Conservation (phyloP, 2,113 vertebrate species). For the Nansenia antarctica region DNA sequence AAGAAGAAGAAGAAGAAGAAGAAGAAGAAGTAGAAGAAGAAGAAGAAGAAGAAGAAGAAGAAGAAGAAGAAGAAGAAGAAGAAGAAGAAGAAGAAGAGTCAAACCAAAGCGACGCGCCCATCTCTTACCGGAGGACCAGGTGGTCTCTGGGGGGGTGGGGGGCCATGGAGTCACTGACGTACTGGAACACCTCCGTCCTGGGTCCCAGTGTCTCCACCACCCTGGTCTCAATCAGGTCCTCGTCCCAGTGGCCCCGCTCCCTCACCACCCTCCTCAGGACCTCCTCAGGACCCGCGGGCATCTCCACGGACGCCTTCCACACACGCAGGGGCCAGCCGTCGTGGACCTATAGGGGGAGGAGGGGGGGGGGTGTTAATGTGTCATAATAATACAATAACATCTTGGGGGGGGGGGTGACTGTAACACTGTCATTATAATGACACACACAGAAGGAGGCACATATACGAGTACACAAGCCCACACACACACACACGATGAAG, state of each 20-base stretch:
- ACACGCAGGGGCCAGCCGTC: conserved; percentile 87
- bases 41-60: not conserved
- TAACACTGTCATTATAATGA: no score
- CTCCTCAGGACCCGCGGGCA: conserved; percentile 85
- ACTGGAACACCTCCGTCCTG: conserved; percentile 91
- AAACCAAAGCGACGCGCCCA: not conserved
- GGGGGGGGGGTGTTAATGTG: not conserved
- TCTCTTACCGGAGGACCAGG: conserved; percentile 87
- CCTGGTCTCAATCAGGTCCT: conserved; percentile 92
- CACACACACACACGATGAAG: no score
- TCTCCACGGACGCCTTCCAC: conserved; percentile 91
- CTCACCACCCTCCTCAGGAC: conserved; percentile 87
- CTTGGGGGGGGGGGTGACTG: no score
- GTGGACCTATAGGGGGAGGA: conserved; percentile 79
- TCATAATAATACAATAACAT: no score
- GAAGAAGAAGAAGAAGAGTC: not conserved
- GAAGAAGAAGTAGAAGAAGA: not conserved
- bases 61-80: not conserved
- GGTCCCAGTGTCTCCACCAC: conserved; percentile 87
- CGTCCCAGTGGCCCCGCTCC: conserved; percentile 93
- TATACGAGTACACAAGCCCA: no score
- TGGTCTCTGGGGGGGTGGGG: conserved; percentile 91
- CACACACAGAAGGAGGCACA: no score
- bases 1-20: not conserved
- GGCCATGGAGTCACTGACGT: conserved; percentile 91